Percentiles rank a stretch among this genome's conserved stretches.
These are phyloP conservation scores for Agelastica alni DNA, from an alignment of 2,888 invertebrate genomes.

Conservation along the genomic window DNA sequence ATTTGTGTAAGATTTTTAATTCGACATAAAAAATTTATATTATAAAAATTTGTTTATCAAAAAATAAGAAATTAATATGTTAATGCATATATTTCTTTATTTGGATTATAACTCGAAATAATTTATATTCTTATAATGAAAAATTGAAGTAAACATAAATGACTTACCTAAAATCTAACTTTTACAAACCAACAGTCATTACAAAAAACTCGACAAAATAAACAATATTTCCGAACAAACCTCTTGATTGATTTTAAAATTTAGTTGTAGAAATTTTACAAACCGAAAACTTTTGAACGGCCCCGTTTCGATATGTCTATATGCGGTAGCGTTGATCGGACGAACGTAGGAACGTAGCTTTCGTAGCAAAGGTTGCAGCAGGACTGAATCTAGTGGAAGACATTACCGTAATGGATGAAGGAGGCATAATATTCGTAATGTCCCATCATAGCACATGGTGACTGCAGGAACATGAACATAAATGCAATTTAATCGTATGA, in stretches of 20 bases:
- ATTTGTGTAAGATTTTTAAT: no score
- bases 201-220: neutral
- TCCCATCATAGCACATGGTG: slow-evolving; percentile 14
- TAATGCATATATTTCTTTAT: no score
- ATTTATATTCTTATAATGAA: no score
- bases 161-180: neutral
- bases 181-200: neutral
- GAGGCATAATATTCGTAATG: slow-evolving; percentile 18
- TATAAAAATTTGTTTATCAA: no score
- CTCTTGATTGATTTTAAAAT: no score
- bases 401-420: slow-evolving; percentile 20
- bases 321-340: no score
- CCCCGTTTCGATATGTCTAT: no score
- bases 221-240: neutral
- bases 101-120: no score
- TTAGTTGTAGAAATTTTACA: no score
- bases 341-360: slow-evolving; percentile 10
- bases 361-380: slow-evolving; percentile 18
- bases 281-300: neutral
- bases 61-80: no score
- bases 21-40: no score
- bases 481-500: neutral
- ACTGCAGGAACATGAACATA: neutral
- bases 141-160: no score
- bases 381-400: slow-evolving; percentile 29